These are phyloP conservation scores for Therioaphis trifolii DNA, from an alignment of 2,888 invertebrate species.

Conservation along the genomic window DNA sequence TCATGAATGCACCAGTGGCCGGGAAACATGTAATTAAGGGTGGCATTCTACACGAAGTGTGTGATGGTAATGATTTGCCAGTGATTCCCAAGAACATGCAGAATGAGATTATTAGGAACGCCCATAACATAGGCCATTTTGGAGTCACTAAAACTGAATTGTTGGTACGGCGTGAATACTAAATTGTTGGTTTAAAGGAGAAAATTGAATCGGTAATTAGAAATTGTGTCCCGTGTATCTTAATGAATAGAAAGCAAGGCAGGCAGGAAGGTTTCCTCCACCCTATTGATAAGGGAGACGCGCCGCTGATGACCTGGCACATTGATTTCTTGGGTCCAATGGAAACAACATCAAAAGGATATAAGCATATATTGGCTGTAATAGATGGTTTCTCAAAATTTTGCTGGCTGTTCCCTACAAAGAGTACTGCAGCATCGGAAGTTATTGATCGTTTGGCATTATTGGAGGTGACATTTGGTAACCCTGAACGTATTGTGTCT, in stretches of 20 bases:
- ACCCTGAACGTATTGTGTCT: slow-evolving; percentile 12
- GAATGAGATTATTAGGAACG: slow-evolving; percentile 1
- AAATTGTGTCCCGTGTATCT: slow-evolving; percentile 22
- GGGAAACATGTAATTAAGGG: not conserved
- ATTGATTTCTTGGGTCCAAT: slow-evolving; percentile 37
- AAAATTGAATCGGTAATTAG: slow-evolving; percentile 3
- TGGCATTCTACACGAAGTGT: not conserved
- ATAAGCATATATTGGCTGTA: slow-evolving; percentile 11
- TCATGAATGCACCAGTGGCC: not conserved
- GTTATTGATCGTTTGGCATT: slow-evolving; percentile 1
- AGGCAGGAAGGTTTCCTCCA: slow-evolving; percentile 62
- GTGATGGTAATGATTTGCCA: not conserved
- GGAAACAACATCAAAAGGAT: not conserved
- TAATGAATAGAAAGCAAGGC: slow-evolving; percentile 64
- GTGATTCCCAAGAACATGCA: no score
- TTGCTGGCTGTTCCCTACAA: slow-evolving; percentile 16
- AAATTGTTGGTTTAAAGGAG: slow-evolving; percentile 1
- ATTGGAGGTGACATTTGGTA: slow-evolving; percentile 1
- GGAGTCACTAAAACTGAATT: not conserved
- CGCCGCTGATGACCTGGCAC: slow-evolving; percentile 16
- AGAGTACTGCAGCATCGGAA: not conserved
- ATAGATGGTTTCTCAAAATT: slow-evolving; percentile 40
- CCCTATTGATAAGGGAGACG: slow-evolving; percentile 24
- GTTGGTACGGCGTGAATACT: slow-evolving; percentile 8
- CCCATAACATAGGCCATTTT: slow-evolving; percentile 29